Evolutionary conservation across 2,113 vertebrate genomes (phyloP).

Genomic region (Origma solitaria): DNA sequence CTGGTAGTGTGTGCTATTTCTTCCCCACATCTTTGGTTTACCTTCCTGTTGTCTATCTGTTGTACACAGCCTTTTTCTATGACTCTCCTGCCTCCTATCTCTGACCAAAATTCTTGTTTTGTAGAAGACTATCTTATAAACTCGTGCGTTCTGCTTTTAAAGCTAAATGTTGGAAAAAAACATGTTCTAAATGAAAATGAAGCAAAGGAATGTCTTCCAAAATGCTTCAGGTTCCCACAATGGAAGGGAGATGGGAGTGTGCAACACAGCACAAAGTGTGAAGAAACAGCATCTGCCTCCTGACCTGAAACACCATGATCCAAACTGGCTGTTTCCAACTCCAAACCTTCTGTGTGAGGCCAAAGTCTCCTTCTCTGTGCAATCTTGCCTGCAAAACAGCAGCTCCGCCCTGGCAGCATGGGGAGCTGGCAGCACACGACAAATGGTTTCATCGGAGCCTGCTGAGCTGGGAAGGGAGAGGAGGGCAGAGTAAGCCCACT

Average conservation of each 20-base stretch:
- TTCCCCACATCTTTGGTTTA: background rate
- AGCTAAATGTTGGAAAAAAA: background rate
- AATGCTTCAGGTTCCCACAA: background rate
- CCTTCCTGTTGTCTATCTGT: background rate
- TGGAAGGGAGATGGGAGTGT: background rate
- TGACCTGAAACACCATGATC: background rate
- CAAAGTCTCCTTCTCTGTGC: background rate
- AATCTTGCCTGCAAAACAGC: background rate
- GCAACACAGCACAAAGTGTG: background rate
- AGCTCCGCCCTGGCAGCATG: background rate
- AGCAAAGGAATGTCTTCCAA: background rate
- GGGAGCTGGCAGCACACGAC: background rate
- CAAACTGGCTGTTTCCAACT: background rate
- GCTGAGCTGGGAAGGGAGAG: background rate
- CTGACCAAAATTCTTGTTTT: background rate
- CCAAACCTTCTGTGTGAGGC: background rate
- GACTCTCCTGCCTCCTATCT: background rate
- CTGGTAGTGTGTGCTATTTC: background rate
- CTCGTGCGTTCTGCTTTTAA: background rate
- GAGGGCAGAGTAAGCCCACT: background rate
- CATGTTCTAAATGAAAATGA: background rate
- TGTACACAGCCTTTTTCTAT: background rate
- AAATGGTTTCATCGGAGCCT: background rate
- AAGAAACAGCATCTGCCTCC: background rate
- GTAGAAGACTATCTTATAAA: background rate